Evolutionary conservation across 2,888 invertebrate genomes (phyloP).

Genomic region (Spisula solida): DNA sequence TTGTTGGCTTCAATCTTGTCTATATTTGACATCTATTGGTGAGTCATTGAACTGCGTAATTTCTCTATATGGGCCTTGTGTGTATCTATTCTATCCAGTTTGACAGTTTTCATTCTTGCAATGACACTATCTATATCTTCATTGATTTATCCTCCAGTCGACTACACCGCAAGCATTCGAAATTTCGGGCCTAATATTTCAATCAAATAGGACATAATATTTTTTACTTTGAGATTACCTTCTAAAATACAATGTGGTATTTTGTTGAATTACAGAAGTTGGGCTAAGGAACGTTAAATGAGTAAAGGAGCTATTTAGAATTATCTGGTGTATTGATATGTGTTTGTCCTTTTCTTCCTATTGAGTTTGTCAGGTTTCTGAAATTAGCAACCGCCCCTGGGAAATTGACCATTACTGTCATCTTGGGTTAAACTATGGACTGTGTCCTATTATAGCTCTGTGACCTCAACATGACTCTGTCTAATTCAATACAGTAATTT

Average conservation of each 20-base stretch:
- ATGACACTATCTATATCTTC: conserved; percentile 1
- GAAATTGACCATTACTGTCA: no score
- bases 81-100: neutral
- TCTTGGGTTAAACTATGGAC: neutral
- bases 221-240: conserved; percentile 13
- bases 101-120: conserved; percentile 30
- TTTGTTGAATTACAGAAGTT: neutral
- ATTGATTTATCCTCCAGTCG: neutral
- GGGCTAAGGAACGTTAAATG: neutral
- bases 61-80: conserved; percentile 11
- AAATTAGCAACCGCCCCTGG: no score
- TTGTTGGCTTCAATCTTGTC: conserved; percentile 50
- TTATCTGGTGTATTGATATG: no score
- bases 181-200: neutral
- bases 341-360: neutral
- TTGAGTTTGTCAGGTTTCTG: neutral
- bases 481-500: no score
- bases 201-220: conserved; percentile 22
- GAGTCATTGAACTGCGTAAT: conserved; percentile 51
- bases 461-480: neutral
- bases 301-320: neutral
- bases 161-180: neutral
- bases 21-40: conserved; percentile 44
- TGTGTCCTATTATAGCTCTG: neutral
- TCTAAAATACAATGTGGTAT: neutral